Percentiles rank a stretch among this genome's conserved stretches.
phyloP scores from a whole-genome alignment of 2,888 invertebrate species.

The Pristionchus exspectatus region DNA sequence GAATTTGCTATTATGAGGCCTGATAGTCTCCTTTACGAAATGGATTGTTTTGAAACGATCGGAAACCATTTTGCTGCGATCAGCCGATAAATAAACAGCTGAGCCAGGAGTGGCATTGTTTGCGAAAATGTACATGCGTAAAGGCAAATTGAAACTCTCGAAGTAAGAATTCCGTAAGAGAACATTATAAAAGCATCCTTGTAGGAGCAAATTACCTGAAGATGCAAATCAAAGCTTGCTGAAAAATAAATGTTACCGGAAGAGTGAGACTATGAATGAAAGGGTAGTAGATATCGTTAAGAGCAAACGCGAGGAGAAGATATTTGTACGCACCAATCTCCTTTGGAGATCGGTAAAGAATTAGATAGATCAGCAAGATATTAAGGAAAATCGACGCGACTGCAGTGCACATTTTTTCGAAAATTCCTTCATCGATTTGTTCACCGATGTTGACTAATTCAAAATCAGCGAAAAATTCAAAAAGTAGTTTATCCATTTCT shows the following conservation, averaged over 20 bases:
- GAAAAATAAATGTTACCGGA: neutral
- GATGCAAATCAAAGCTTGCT: neutral
- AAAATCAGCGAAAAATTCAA: too few relatives aligned
- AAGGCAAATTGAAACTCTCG: neutral
- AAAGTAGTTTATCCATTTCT: too few relatives aligned
- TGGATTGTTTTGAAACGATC: too few relatives aligned
- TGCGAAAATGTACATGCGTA: neutral
- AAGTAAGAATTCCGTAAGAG: neutral
- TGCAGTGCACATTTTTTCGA: too few relatives aligned
- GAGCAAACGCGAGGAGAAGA: neutral
- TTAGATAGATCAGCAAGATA: too few relatives aligned
- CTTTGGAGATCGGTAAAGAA: neutral
- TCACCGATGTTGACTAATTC: too few relatives aligned
- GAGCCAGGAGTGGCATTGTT: neutral
- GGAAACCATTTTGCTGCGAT: neutral
- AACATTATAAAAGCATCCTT: neutral
- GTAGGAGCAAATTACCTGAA: neutral
- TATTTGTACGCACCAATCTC: neutral
- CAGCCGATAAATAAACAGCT: neutral
- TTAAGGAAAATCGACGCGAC: too few relatives aligned
- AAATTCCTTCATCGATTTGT: too few relatives aligned
- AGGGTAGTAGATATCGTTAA: neutral
- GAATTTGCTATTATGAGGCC: neutral
- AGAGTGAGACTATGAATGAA: neutral
- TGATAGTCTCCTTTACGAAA: neutral